These are phyloP conservation scores for Trachymyrmex cornetzi DNA, from an alignment of 1,140 invertebrate genomes.

Conservation along the genomic window DNA sequence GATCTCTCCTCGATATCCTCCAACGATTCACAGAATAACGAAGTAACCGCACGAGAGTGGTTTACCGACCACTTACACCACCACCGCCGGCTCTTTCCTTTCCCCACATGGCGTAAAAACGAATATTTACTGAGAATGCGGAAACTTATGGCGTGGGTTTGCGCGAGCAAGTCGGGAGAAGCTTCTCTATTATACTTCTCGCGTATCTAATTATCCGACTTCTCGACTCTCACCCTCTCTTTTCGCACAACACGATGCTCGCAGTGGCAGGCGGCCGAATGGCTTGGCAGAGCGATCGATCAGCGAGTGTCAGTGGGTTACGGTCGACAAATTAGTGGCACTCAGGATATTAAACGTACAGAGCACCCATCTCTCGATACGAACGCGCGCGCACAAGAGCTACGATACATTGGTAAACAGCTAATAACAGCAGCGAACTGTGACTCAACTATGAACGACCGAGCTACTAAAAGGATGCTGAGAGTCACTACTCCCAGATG, in stretches of 20 bases:
- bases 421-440: conserved; percentile 72
- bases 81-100: background rate
- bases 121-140: conserved; percentile 33
- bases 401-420: conserved; percentile 64
- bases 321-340: conserved; percentile 83
- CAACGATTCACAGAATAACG: conserved; percentile 1
- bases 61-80: conserved; percentile 45
- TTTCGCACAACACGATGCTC: conserved; percentile 36
- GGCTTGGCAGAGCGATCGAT: conserved; percentile 79
- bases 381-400: conserved; percentile 25
- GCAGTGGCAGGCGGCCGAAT: background rate
- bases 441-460: conserved; percentile 62
- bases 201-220: conserved; percentile 77
- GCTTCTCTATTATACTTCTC: conserved; percentile 75
- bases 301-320: conserved; percentile 79
- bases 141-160: background rate
- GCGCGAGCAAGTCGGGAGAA: conserved; percentile 36
- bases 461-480: conserved; percentile 58
- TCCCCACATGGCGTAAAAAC: background rate
- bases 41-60: conserved; percentile 52
- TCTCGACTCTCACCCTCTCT: conserved; percentile 57
- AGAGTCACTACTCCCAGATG: background rate
- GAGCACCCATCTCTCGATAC: conserved; percentile 46
- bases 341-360: conserved; percentile 83
- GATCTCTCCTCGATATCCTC: background rate